phyloP scores from a whole-genome alignment of 1,140 invertebrate species.

The Drosophila virilis region DNA sequence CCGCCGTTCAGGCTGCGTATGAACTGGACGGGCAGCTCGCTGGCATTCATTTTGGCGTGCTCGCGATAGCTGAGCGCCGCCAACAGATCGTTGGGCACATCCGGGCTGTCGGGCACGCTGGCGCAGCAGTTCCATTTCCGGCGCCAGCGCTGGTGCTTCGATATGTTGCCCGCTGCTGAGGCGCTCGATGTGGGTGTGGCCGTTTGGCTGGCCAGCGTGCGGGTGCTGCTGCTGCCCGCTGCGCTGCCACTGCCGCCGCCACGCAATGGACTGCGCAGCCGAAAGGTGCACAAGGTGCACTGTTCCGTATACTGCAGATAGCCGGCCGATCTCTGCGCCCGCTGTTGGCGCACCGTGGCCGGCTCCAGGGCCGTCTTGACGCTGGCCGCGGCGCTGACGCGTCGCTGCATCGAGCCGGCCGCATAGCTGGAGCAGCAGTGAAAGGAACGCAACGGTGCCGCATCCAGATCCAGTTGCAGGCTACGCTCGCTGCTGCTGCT shows the following conservation, averaged over 20 bases:
- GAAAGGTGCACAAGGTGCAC: conserved; percentile 82
- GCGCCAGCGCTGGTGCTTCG: conserved; percentile 84
- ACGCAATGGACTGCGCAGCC: conserved; percentile 55
- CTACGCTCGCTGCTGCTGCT: not conserved
- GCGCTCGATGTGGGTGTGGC: conserved; percentile 47
- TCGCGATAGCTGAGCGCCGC: conserved; percentile 65
- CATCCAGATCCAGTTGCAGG: conserved; percentile 39
- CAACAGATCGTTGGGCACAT: conserved; percentile 84
- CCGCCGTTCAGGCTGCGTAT: conserved; percentile 66
- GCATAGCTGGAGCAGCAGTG: conserved; percentile 81
- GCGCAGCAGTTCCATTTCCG: conserved; percentile 86
- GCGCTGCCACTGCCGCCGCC: conserved; percentile 33
- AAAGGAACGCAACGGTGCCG: conserved; percentile 53
- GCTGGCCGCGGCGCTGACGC: conserved; percentile 60
- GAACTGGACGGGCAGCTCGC: conserved; percentile 75
- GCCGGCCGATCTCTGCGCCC: conserved; percentile 28
- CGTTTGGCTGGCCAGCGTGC: conserved; percentile 61
- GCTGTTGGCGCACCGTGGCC: conserved; percentile 16
- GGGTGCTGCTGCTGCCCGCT: conserved; percentile 58
- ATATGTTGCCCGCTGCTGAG: conserved; percentile 67
- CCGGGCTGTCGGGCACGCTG: conserved; percentile 86
- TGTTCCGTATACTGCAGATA: conserved; percentile 81
- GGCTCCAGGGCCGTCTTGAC: conserved; percentile 62
- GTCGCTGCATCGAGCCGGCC: conserved; percentile 65
- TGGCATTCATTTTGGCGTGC: conserved; percentile 63